phyloP scores from a whole-genome alignment of 2,113 vertebrate species.

The Bothrops jararaca region DNA sequence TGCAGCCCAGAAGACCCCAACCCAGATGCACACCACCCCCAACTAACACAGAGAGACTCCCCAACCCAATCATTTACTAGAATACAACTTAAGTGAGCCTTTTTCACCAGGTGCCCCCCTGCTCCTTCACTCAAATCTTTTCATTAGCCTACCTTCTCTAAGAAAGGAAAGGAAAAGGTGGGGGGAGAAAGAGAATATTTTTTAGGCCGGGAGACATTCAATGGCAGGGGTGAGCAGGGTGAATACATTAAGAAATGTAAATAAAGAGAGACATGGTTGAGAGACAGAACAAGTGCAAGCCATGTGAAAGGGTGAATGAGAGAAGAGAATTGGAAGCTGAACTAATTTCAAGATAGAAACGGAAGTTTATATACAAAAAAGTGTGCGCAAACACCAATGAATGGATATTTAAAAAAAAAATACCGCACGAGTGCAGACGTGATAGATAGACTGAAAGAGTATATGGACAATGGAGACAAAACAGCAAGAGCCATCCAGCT shows the following conservation, averaged over 20 bases:
- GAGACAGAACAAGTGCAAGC: not conserved
- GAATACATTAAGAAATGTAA: not conserved
- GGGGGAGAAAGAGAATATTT: not conserved
- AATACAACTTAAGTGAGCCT: not conserved
- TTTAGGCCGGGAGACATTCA: not conserved
- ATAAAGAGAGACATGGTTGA: not conserved
- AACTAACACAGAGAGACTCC: slow-evolving; percentile 23
- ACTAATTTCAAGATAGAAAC: not conserved
- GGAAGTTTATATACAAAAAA: not conserved
- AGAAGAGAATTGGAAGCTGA: not conserved
- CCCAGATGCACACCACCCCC: slow-evolving; percentile 2
- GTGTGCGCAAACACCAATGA: not conserved
- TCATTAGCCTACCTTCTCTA: not conserved
- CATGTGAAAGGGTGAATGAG: not conserved
- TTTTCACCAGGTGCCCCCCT: not conserved
- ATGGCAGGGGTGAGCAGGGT: not conserved
- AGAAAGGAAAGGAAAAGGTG: not conserved
- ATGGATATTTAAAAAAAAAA: not conserved
- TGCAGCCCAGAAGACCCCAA: slow-evolving; percentile 16
- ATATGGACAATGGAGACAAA: not conserved
- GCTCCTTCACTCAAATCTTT: slow-evolving; percentile 12
- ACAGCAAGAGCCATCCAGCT: not conserved
- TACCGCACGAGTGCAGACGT: not conserved
- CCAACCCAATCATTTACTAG: not conserved
- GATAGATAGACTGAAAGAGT: not conserved